phyloP scores from a whole-genome alignment of 2,797 vertebrate genomes.

The Cryptoprocta ferox region DNA sequence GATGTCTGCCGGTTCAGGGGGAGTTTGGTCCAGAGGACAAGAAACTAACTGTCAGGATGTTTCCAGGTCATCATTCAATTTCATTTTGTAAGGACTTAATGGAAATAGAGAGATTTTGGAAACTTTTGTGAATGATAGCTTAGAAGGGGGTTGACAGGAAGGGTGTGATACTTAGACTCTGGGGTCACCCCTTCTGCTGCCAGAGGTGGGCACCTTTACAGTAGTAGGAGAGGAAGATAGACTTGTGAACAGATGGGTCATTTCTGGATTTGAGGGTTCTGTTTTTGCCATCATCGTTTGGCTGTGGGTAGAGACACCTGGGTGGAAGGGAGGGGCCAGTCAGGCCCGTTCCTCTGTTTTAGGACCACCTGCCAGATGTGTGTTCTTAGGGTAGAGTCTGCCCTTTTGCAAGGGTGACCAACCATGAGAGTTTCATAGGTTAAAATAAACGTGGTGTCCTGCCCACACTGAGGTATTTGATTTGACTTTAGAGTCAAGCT shows the following conservation, averaged over 20 bases:
- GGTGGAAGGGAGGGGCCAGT: constrained; percentile 60
- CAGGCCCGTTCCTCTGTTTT: constrained; percentile 65
- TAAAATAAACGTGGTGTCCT: constrained; percentile 78
- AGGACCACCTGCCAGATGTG: constrained; percentile 85
- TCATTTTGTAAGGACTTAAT: background rate
- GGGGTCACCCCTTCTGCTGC: background rate
- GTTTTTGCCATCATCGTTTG: constrained; percentile 76
- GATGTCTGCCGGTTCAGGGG: background rate
- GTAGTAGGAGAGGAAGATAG: background rate
- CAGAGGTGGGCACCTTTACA: background rate
- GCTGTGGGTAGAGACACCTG: constrained; percentile 81
- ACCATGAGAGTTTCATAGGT: constrained; percentile 83
- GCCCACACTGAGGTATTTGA: constrained; percentile 55
- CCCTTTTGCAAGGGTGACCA: constrained; percentile 69
- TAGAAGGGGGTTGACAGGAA: background rate
- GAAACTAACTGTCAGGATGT: background rate
- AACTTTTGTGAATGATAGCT: background rate
- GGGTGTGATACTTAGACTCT: background rate
- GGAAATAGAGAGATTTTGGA: background rate
- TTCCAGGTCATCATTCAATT: background rate
- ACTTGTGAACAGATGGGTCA: constrained; percentile 68
- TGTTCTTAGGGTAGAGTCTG: constrained; percentile 71
- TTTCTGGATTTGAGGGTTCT: constrained; percentile 76
- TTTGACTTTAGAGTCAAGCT: constrained; percentile 69
- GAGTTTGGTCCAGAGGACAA: background rate